These are phyloP conservation scores for Corydoras sp. DNA, from an alignment of 2,113 vertebrate genomes.

Conservation along the genomic window DNA sequence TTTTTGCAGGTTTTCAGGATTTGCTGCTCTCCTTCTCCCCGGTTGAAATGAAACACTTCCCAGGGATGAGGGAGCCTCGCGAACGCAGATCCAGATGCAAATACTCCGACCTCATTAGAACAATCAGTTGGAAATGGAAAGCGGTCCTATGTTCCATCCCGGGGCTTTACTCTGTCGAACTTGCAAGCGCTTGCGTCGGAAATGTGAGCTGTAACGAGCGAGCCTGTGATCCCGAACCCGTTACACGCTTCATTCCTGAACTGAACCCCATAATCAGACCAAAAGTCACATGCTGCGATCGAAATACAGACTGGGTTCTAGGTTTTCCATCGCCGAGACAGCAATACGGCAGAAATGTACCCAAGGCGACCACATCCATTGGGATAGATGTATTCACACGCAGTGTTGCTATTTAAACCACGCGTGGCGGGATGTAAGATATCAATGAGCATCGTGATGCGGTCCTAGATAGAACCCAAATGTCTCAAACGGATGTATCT, in stretches of 20 bases:
- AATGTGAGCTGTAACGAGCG: conserved; percentile 50
- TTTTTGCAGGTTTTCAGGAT: conserved; percentile 63
- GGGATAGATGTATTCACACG: no score
- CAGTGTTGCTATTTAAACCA: no score
- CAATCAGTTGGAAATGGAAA: conserved; percentile 64
- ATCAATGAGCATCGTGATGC: no score
- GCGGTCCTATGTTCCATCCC: conserved; percentile 15
- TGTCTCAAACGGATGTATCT: no score
- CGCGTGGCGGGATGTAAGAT: no score
- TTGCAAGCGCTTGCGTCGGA: conserved; percentile 56
- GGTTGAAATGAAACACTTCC: conserved; percentile 65
- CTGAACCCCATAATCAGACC: conserved; percentile 20
- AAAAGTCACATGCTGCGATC: no score
- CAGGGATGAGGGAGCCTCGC: conserved; percentile 39
- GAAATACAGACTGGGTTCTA: no score
- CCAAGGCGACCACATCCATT: no score
- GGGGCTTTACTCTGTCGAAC: conserved; percentile 10
- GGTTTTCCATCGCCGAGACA: no score
- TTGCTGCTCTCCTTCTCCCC: conserved; percentile 52
- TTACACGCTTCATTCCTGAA: conserved; percentile 16
- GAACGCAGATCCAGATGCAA: conserved; percentile 49
- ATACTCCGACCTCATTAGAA: conserved; percentile 68
- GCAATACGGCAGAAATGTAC: no score
- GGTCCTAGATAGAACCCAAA: no score
- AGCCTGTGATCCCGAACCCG: conserved; percentile 22